Percentiles rank a stretch among this genome's conserved stretches.
Conservation (phyloP, 1,140 invertebrate species). For the Papilio aristodemus region DNA sequence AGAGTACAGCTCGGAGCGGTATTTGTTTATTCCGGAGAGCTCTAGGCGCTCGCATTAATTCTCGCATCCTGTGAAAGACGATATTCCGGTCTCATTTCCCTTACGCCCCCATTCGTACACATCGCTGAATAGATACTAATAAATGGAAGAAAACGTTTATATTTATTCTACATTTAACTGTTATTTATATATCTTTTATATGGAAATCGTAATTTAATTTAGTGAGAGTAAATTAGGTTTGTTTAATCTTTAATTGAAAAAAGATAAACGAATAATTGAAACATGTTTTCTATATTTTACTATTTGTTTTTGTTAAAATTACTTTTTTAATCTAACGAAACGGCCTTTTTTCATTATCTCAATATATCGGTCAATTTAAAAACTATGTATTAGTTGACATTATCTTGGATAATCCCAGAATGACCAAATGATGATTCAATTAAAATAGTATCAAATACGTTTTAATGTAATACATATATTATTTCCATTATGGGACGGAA, state of each 20-base stretch:
- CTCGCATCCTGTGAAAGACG: not conserved
- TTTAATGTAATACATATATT: not conserved
- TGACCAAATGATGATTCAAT: not conserved
- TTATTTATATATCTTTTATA: no score
- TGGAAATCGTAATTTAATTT: no score
- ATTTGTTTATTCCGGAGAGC: not conserved
- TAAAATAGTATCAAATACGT: not conserved
- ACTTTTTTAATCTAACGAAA: no score
- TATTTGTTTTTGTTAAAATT: no score
- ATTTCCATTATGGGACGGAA: no score
- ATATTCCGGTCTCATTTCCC: not conserved
- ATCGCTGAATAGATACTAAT: not conserved
- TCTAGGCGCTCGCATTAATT: not conserved
- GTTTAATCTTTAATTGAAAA: no score
- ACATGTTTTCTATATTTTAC: no score
- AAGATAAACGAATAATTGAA: not conserved
- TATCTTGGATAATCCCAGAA: not conserved
- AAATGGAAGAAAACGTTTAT: not conserved
- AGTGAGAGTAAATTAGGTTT: no score
- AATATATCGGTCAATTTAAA: no score
- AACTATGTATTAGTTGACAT: no score
- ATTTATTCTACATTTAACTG: no score
- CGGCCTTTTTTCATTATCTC: no score
- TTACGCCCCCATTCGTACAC: not conserved
- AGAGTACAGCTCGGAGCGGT: not conserved